Evolutionary conservation across 2,113 vertebrate species (phyloP).

Genomic region (Trematomus loennbergii): DNA sequence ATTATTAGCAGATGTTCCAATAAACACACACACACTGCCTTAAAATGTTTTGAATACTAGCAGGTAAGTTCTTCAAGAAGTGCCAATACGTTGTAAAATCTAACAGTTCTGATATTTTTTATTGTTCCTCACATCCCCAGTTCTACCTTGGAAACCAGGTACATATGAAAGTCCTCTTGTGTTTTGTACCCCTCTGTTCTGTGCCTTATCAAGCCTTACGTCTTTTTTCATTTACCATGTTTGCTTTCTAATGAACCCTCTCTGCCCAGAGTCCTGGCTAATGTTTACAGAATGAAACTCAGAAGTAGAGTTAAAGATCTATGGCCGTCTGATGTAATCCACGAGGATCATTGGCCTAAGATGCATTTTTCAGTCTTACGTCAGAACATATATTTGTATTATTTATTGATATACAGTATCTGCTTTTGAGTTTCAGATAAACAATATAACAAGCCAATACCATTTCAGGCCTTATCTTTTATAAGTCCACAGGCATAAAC

Average conservation of each 20-base stretch:
- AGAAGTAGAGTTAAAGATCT: conserved; percentile 74
- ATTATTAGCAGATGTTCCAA: background rate
- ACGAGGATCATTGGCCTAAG: conserved; percentile 15
- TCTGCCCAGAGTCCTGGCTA: conserved; percentile 65
- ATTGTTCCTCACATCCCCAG: conserved; percentile 92
- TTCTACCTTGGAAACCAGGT: conserved; percentile 99
- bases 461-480: conserved; percentile 73
- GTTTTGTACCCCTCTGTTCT: conserved; percentile 44
- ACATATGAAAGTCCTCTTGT: conserved; percentile 80
- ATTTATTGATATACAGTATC: conserved; percentile 34
- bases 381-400: background rate
- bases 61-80: conserved; percentile 34
- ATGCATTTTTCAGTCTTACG: background rate
- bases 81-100: conserved; percentile 76
- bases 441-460: conserved; percentile 40
- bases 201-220: conserved; percentile 52
- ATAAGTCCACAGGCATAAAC: conserved; percentile 63
- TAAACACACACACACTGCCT: background rate
- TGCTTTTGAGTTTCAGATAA: conserved; percentile 83
- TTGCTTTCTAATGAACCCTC: conserved; percentile 71
- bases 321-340: conserved; percentile 23
- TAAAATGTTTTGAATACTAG: background rate
- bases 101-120: conserved; percentile 79
- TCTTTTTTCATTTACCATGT: conserved; percentile 49
- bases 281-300: conserved; percentile 76